Evolutionary conservation across 2,888 invertebrate species (phyloP).

Genomic region (Napeogenes sylphis): DNA sequence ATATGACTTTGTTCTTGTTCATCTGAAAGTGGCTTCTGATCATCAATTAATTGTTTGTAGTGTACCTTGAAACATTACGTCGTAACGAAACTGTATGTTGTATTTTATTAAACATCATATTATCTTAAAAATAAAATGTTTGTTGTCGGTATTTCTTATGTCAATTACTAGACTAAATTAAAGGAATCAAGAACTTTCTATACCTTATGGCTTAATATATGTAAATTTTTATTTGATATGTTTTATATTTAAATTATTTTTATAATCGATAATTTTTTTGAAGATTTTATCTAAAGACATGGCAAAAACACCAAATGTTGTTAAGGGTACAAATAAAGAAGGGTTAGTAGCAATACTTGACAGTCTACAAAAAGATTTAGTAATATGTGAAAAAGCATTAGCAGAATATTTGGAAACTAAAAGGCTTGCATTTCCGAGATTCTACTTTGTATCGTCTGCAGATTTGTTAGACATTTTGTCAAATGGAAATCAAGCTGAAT

Average conservation of each 20-base stretch:
- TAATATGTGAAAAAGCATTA: conserved; percentile 96
- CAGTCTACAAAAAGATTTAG: conserved; percentile 88
- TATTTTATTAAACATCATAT: no score
- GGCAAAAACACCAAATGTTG: conserved; percentile 90
- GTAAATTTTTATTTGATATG: background rate
- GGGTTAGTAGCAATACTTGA: conserved; percentile 90
- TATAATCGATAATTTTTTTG: conserved; percentile 21
- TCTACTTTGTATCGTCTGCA: conserved; percentile 98
- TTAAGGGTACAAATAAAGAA: conserved; percentile 91
- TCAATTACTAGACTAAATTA: no score
- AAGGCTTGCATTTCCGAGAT: conserved; percentile 94
- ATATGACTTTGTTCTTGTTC: no score
- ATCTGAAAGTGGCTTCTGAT: no score
- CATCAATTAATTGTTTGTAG: no score
- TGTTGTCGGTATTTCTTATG: no score
- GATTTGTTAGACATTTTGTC: conserved; percentile 96
- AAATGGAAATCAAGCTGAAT: conserved; percentile 94
- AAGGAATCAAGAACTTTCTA: no score
- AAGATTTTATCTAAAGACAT: conserved; percentile 85
- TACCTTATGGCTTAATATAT: no score
- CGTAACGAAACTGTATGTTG: no score
- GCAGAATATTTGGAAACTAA: conserved; percentile 98
- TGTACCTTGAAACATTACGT: no score
- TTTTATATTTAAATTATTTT: no score
- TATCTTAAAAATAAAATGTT: no score